phyloP scores from a whole-genome alignment of 2,797 vertebrate genomes.

The Streptopelia turtur region DNA sequence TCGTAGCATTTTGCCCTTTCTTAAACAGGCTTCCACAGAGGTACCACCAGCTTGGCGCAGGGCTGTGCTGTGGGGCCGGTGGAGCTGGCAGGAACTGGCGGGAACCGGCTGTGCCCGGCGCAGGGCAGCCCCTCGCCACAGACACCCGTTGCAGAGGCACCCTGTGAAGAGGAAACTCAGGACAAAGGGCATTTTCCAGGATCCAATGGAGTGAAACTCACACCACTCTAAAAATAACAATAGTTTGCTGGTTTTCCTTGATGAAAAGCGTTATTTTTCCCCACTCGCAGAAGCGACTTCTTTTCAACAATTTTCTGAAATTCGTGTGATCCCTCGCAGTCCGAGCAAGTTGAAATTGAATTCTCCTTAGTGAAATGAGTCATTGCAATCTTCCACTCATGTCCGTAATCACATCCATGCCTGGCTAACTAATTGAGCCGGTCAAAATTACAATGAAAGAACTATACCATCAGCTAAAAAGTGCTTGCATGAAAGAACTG shows the following conservation, averaged over 20 bases:
- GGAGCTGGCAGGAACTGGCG: neutral
- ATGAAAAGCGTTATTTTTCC: rapidly evolving
- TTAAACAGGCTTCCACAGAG: rapidly evolving
- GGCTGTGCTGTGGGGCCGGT: neutral
- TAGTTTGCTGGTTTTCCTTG: neutral
- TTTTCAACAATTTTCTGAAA: neutral
- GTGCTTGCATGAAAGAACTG: neutral
- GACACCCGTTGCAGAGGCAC: rapidly evolving
- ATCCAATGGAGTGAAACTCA: rapidly evolving
- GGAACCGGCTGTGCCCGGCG: rapidly evolving
- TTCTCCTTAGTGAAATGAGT: neutral
- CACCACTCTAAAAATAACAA: rapidly evolving
- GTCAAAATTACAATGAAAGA: neutral
- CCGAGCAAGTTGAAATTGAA: neutral
- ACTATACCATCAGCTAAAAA: neutral
- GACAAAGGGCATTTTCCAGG: neutral
- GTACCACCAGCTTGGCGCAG: rapidly evolving
- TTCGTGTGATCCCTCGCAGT: neutral
- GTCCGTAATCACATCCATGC: neutral
- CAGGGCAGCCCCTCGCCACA: rapidly evolving
- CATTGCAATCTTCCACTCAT: neutral
- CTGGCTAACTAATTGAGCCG: neutral
- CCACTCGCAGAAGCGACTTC: rapidly evolving
- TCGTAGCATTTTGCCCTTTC: rapidly evolving
- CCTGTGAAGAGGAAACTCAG: rapidly evolving